Conservation (phyloP, 2,888 invertebrate genomes). For the Napeogenes sylphis region DNA sequence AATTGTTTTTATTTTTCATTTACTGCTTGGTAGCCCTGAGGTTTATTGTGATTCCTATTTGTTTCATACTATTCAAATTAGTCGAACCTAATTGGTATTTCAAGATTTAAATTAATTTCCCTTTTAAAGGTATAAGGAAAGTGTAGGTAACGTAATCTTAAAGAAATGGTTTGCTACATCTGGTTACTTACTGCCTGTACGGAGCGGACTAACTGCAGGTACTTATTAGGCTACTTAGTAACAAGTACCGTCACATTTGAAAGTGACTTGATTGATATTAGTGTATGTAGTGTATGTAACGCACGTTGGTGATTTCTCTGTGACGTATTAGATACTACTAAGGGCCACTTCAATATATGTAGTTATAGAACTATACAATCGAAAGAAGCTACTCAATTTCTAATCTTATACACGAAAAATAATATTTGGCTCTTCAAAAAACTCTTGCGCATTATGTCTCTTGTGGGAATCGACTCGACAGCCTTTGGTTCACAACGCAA, state of each 20-base stretch:
- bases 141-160: slow-evolving; percentile 14
- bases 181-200: slow-evolving; percentile 15
- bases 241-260: slow-evolving; percentile 20
- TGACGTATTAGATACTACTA: slow-evolving; percentile 28
- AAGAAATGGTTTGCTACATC: slow-evolving; percentile 21
- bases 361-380: too few species aligned
- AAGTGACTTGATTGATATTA: slow-evolving; percentile 36
- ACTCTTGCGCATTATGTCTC: too few species aligned
- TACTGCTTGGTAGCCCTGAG: too few species aligned
- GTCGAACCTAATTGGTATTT: too few species aligned
- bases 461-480: too few species aligned
- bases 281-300: slow-evolving; percentile 29
- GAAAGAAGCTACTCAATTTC: too few species aligned
- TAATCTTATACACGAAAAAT: too few species aligned
- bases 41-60: too few species aligned
- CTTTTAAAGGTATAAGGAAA: slow-evolving; percentile 20
- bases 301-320: slow-evolving; percentile 35
- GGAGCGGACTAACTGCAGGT: slow-evolving; percentile 6
- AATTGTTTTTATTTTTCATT: background rate
- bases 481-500: too few species aligned
- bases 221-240: slow-evolving; percentile 11
- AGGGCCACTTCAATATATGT: slow-evolving; percentile 18
- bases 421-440: too few species aligned
- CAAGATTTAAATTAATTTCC: background rate
- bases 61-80: too few species aligned